Evolutionary conservation across 2,888 invertebrate species (phyloP), one percentile per base, ranked within the genome.

Genomic region (Spisula subtruncata): DNA sequence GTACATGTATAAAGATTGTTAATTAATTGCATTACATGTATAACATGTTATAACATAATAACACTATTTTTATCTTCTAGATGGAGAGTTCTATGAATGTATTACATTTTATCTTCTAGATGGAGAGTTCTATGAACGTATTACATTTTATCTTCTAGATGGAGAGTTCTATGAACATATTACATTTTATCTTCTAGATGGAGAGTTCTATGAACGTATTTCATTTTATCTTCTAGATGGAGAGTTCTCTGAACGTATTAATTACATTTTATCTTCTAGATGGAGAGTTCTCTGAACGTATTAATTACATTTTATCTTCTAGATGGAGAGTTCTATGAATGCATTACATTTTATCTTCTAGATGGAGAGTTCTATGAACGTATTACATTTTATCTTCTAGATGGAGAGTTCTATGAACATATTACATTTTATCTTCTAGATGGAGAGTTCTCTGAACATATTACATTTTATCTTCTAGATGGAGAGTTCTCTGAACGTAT

Each of bases 11-110:
- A 56, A 8, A 6, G n/a, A 56, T n/a, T 16, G 16, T 20, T 56
- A 6, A 56, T 56, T 20, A 1, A 56, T 56, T 82, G 41, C 41
- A 41, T 5, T 8, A 41, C 41, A 41, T 41, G 41, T 41, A 5
- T 41, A 6, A 54, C 14, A 54, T 25, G 8, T n/a, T n/a, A n/a
- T n/a, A n/a, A n/a, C n/a, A n/a, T n/a, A n/a, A n/a, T n/a, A n/a
- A n/a, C n/a, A n/a, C n/a, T n/a, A n/a, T n/a, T 66, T 66, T n/a
- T 25, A 20, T 10, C 25, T 94, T 97, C 66, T 96, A 98, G 98
- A 97, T 98, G 1, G 97, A 98, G 93, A 98, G 98, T 56, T 98
- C 98, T 0, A 98, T 99, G 81, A 97, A 98, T 66, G 97, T 98
- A 86, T 97, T 96, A 83, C 94, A 25, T 66, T 66, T n/a, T 25